These are phyloP conservation scores for Yoshiicerus persimilis DNA, from an alignment of 1,140 invertebrate genomes.

Conservation along the genomic window DNA sequence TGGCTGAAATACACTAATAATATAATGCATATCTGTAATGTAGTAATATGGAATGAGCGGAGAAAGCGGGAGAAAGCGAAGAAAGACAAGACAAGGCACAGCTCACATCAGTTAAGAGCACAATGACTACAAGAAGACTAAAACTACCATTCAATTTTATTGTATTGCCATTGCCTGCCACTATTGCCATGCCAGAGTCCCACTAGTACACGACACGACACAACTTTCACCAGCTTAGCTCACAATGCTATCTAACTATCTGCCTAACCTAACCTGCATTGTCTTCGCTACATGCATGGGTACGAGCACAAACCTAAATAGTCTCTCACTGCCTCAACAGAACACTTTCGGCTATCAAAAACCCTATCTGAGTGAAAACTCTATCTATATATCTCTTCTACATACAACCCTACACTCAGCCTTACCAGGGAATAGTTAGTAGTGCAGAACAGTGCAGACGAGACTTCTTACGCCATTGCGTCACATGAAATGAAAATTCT, in stretches of 20 bases:
- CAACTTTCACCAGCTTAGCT: not conserved
- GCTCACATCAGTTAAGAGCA: not conserved
- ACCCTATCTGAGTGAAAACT: not conserved
- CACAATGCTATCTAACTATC: not conserved
- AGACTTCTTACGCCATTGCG: not conserved
- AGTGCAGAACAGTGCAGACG: not conserved
- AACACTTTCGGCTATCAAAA: not conserved
- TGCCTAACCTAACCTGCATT: not conserved
- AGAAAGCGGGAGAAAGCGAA: not conserved
- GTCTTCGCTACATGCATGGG: not conserved
- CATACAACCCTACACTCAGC: not conserved
- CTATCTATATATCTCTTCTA: not conserved
- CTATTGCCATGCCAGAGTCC: not conserved
- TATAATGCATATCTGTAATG: too few relatives aligned
- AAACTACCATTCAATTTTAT: constrained; percentile 10
- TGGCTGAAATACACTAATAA: not conserved
- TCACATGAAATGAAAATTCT: not conserved
- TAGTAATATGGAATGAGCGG: not conserved
- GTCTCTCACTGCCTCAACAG: not conserved
- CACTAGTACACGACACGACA: not conserved
- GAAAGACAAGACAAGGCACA: not conserved
- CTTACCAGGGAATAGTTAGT: not conserved
- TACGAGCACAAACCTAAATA: not conserved
- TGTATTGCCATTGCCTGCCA: not conserved
- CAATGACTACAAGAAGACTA: not conserved